These are phyloP conservation scores for Condylura cristata DNA, from an alignment of 2,113 vertebrate genomes.

Conservation along the genomic window DNA sequence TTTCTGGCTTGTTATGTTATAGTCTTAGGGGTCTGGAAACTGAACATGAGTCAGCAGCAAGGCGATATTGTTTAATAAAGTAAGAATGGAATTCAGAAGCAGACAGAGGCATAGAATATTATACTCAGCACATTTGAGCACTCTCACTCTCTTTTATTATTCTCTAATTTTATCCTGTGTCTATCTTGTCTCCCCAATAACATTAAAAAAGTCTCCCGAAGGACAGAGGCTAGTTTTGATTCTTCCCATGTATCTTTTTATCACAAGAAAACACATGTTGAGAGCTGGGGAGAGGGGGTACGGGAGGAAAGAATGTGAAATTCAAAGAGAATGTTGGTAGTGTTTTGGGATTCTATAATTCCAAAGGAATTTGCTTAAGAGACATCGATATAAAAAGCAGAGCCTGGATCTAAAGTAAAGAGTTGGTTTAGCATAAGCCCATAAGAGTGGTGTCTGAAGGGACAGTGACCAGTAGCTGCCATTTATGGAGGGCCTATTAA, in stretches of 20 bases:
- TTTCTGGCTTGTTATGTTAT: conserved; percentile 4
- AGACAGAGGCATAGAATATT: not conserved
- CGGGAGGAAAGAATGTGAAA: not conserved
- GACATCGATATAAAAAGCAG: not conserved
- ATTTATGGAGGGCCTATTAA: not conserved
- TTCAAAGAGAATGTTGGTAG: not conserved
- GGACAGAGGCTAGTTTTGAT: not conserved
- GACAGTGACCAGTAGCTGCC: not conserved
- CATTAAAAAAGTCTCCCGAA: conserved; percentile 51
- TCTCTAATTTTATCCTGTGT: conserved; percentile 44
- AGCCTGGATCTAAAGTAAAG: not conserved
- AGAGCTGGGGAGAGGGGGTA: not conserved
- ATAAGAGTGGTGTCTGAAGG: not conserved
- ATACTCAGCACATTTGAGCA: conserved; percentile 50
- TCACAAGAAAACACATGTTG: not conserved
- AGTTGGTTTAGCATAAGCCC: not conserved
- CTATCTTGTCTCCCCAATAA: conserved; percentile 37
- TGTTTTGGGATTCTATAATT: not conserved
- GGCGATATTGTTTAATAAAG: conserved; percentile 12
- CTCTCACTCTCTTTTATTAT: not conserved
- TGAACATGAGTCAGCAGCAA: conserved; percentile 55
- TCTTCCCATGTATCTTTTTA: conserved; percentile 21
- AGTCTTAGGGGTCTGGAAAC: not conserved
- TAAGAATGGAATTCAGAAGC: not conserved
- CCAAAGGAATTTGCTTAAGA: conserved; percentile 6